Base-by-base conservation (phyloP, 2,888 invertebrate genomes). In the Octonoba sinensis region DNA sequence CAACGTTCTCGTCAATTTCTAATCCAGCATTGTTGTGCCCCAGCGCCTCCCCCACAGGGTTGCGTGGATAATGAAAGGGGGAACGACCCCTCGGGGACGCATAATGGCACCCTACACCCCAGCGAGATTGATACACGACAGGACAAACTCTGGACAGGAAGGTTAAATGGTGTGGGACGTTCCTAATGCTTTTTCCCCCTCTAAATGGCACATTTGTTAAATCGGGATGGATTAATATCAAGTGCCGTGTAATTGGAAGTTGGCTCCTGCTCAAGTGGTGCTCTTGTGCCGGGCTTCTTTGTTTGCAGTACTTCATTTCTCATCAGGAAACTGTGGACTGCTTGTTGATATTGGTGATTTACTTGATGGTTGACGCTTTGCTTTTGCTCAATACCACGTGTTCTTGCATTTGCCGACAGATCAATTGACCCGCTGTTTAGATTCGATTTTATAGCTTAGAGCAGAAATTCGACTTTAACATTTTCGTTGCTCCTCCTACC, bases 131-230 rank as follows among this genome's bases (percentile, higher is more conserved):
- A 81, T 81, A 69, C 73, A 81, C 73, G 62, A 66, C 46, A 54
- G 78, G 51, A 66, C 60, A 46, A 56, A 36, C 24, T 66, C 60
- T 24, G 78, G 65, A 67, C 78, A 66, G 79, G 73, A 64, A 73
- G 79, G 79, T 81, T 81, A 81, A 81, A 81, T 81, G 79, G 69
- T 74, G 79, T 79, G 79, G 56, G 73, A 81, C 73, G 49, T 51
- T 65, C 59, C 62, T 72, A 72, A 65, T 66, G 65, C 79, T 56
- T 62, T 46, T 46, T 49, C 49, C 36, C 18, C 44, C 62, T 57
- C 54, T 62, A 73, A 81, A 67, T 73, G 73, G 79, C 51, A 65
- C 79, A 81, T 81, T 81, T 81, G 79, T 72, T 73, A 81, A 81
- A 81, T 81, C 79, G 62, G 67, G n/a, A 46, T 24, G 69, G 79